Percentiles rank a stretch among this genome's conserved stretches.
Evolutionary conservation across 1,140 invertebrate genomes (phyloP).

Genomic region (Scaptomyza hsui): DNA sequence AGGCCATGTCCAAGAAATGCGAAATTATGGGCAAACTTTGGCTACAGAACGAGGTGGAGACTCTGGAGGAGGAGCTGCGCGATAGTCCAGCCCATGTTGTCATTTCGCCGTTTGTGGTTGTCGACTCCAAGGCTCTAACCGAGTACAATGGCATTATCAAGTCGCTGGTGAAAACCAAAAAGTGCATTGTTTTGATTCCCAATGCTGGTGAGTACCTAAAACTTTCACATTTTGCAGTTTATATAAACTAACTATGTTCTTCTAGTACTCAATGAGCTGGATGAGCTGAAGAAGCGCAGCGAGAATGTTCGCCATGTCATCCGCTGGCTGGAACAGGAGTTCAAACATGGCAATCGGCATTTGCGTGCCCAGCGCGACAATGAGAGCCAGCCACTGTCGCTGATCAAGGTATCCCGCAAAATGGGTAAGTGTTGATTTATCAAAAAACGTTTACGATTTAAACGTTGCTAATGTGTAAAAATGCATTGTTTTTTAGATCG

Average conservation of each 20-base stretch:
- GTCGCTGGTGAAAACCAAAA: constrained; percentile 89
- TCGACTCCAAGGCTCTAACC: constrained; percentile 89
- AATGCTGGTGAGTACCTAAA: constrained; percentile 87
- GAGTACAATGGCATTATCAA: constrained; percentile 90
- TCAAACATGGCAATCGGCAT: constrained; percentile 93
- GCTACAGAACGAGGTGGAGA: constrained; percentile 89
- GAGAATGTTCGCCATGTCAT: constrained; percentile 93
- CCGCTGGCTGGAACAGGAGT: constrained; percentile 94
- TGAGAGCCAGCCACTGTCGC: constrained; percentile 89
- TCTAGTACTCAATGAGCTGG: constrained; percentile 93
- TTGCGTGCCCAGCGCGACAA: constrained; percentile 91
- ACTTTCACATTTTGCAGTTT: not conserved
- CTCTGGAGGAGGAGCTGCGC: constrained; percentile 86
- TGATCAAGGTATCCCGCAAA: constrained; percentile 90
- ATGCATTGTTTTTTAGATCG: constrained; percentile 66
- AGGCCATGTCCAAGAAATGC: constrained; percentile 85
- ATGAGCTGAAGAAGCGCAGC: constrained; percentile 92
- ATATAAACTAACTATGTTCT: not conserved
- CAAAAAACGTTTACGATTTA: not conserved
- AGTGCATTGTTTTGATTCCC: constrained; percentile 92
- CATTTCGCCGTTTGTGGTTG: constrained; percentile 90
- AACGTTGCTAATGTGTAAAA: constrained; percentile 1
- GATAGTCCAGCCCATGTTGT: constrained; percentile 78
- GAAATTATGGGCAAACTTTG: constrained; percentile 89
- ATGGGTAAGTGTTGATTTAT: constrained; percentile 59